A percentile compares a stretch with the other conserved stretches of the same genome.
Evolutionary conservation across 2,797 vertebrate species (phyloP).

Genomic region (Acipenser ruthenus): DNA sequence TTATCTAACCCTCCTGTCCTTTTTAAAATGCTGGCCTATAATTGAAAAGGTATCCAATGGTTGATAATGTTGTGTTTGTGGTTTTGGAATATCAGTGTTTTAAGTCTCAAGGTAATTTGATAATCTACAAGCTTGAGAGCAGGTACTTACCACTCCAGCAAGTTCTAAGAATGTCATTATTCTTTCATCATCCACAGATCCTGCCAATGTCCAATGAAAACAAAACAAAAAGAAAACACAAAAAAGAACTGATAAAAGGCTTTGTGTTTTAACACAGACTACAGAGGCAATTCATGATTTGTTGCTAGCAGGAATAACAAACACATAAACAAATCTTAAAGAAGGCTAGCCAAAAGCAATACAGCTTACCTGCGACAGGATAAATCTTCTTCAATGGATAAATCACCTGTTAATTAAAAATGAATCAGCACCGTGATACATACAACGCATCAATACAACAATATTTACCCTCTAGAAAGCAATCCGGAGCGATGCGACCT

Average conservation of each 20-base stretch:
- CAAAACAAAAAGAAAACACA: too few species aligned
- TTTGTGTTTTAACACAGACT: not conserved
- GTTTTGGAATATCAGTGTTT: not conserved
- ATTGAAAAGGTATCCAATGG: slow-evolving; percentile 11
- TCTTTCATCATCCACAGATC: slow-evolving; percentile 79
- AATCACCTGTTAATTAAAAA: slow-evolving; percentile 71
- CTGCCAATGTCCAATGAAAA: slow-evolving; percentile 39
- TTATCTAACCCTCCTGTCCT: slow-evolving; percentile 84
- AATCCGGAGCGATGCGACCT: too few species aligned
- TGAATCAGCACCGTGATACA: not conserved
- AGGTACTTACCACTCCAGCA: slow-evolving; percentile 77
- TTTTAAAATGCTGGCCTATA: slow-evolving; percentile 71
- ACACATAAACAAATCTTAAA: not conserved
- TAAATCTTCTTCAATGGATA: slow-evolving; percentile 91
- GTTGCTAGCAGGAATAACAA: not conserved
- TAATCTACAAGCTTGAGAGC: too few species aligned
- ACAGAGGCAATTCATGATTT: too few species aligned
- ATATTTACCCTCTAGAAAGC: too few species aligned
- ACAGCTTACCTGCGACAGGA: slow-evolving; percentile 73
- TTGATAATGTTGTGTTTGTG: not conserved
- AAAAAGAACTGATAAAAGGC: not conserved
- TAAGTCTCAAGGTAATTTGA: too few species aligned
- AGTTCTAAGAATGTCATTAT: slow-evolving; percentile 79
- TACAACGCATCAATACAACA: too few species aligned
- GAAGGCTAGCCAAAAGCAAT: not conserved